A percentile compares a stretch with the other conserved stretches of the same genome.
phyloP scores from a whole-genome alignment of 2,113 vertebrate genomes.

The Chroicocephalus ridibundus region DNA sequence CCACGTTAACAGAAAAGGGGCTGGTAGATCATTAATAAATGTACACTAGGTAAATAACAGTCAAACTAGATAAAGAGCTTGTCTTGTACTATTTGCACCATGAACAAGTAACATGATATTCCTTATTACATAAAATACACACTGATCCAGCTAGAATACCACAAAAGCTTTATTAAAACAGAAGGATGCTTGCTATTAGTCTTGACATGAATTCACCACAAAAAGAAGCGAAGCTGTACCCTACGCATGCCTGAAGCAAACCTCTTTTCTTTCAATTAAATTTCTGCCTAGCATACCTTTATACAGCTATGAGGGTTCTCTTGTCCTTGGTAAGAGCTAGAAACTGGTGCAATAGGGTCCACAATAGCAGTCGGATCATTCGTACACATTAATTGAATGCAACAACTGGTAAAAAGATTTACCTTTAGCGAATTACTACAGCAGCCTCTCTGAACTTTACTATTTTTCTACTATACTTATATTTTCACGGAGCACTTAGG shows the following conservation, averaged over 20 bases:
- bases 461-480: slow-evolving; percentile 19
- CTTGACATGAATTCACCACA: not conserved
- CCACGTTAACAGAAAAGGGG: not conserved
- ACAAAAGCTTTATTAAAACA: not conserved
- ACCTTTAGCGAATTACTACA: not conserved
- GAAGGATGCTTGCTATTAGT: not conserved
- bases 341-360: not conserved
- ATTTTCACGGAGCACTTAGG: slow-evolving; percentile 53
- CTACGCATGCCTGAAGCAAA: not conserved
- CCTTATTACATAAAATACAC: not conserved
- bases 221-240: not conserved
- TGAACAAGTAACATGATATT: not conserved
- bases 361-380: not conserved
- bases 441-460: not conserved
- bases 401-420: slow-evolving; percentile 3
- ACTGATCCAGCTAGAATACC: not conserved
- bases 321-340: not conserved
- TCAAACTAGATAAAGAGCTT: not conserved
- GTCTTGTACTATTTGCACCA: not conserved
- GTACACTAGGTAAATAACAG: not conserved
- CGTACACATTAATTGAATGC: not conserved
- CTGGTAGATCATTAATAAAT: not conserved
- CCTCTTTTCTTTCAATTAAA: not conserved
- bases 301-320: not conserved
- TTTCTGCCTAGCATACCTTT: not conserved